phyloP scores from a whole-genome alignment of 2,113 vertebrate genomes.

The Elachura formosa region DNA sequence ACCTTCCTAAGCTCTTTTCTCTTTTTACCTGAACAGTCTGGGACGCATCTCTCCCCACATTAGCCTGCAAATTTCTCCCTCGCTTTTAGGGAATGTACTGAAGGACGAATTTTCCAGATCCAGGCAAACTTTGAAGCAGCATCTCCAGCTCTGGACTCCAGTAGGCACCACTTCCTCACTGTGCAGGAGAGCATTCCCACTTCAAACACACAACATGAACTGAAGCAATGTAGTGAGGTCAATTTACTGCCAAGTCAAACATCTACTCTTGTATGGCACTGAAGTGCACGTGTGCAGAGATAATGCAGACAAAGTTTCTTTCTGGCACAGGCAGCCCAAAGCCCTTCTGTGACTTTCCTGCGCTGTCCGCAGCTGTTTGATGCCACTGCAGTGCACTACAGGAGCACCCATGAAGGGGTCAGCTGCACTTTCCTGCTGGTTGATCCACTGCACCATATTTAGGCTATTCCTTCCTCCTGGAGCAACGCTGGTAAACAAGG shows the following conservation, averaged over 20 bases:
- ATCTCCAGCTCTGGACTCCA: neutral
- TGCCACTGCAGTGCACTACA: neutral
- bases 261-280: neutral
- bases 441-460: neutral
- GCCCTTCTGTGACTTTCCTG: accelerated
- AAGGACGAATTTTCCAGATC: neutral
- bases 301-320: neutral
- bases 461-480: neutral
- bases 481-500: neutral
- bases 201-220: accelerated
- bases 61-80: neutral
- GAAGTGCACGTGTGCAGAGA: neutral
- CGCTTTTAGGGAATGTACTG: neutral
- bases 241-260: neutral
- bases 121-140: neutral
- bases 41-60: neutral
- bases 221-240: accelerated
- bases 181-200: accelerated
- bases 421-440: neutral
- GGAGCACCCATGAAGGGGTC: neutral
- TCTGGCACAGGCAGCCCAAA: neutral
- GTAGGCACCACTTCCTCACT: neutral
- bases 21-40: neutral
- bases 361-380: neutral
- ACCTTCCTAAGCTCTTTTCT: neutral